These are phyloP conservation scores for Sialia sialis DNA, from an alignment of 2,113 vertebrate species.

Conservation along the genomic window DNA sequence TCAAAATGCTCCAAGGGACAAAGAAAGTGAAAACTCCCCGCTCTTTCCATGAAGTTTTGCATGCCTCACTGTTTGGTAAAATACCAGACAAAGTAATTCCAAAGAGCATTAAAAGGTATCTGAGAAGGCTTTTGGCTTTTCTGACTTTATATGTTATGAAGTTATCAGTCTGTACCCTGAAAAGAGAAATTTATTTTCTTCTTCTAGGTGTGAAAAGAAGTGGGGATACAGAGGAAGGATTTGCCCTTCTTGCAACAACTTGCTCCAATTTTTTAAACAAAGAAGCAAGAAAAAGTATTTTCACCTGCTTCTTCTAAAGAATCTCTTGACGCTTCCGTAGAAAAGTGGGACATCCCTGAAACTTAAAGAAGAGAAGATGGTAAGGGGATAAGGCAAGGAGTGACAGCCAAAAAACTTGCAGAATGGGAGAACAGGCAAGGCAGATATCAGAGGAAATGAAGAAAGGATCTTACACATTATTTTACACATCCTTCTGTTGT, in stretches of 20 bases:
- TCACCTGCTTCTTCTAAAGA: neutral
- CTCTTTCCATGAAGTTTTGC: neutral
- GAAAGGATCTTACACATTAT: neutral
- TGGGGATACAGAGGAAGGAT: neutral
- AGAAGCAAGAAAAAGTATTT: neutral
- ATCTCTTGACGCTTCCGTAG: neutral
- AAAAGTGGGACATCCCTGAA: neutral
- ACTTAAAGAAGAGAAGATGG: neutral
- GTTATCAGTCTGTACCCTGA: neutral
- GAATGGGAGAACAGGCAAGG: neutral
- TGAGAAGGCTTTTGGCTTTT: neutral
- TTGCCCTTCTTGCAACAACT: neutral
- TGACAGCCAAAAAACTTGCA: neutral
- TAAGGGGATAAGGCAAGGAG: neutral
- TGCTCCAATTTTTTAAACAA: neutral
- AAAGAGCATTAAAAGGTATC: neutral
- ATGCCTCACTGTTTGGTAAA: neutral
- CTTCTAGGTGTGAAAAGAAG: neutral
- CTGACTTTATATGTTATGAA: neutral
- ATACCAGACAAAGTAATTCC: neutral
- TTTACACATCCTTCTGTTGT: neutral
- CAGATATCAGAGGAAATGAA: neutral
- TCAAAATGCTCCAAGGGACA: neutral
- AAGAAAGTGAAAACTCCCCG: neutral
- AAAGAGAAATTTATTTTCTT: neutral